Conservation (phyloP, 1,140 invertebrate species). For the Cyclina sinensis region DNA sequence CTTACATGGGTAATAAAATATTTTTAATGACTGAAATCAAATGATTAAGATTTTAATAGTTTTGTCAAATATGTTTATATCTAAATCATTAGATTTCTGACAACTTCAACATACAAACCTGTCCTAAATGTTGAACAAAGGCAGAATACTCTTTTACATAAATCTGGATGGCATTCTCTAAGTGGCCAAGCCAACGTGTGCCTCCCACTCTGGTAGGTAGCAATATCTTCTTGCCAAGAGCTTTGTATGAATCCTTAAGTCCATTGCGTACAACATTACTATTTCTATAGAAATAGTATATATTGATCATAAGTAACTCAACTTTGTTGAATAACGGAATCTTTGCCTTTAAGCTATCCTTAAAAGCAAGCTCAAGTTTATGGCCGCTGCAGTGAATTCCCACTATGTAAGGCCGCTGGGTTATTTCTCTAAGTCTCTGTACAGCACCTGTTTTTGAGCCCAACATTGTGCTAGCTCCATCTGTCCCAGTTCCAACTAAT, state of each 20-base stretch:
- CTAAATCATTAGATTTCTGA: background rate
- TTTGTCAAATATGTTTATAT: no score
- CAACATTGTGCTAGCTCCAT: slow-evolving; percentile 58
- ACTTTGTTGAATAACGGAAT: slow-evolving; percentile 25
- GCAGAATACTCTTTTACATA: slow-evolving; percentile 14
- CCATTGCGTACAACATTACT: slow-evolving; percentile 16
- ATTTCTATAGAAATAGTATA: slow-evolving; percentile 62
- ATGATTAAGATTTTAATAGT: no score
- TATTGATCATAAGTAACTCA: background rate
- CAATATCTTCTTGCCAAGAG: slow-evolving; percentile 2
- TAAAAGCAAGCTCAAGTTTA: slow-evolving; percentile 52
- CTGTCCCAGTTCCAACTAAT: slow-evolving; percentile 42
- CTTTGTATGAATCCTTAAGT: slow-evolving; percentile 28
- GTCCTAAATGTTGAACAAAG: background rate
- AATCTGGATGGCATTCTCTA: slow-evolving; percentile 5
- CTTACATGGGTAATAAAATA: no score
- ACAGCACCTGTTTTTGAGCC: slow-evolving; percentile 52
- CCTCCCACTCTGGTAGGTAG: background rate
- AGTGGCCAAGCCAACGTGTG: slow-evolving; percentile 29
- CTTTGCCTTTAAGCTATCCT: slow-evolving; percentile 25
- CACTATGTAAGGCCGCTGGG: slow-evolving; percentile 25
- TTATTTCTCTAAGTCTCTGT: background rate
- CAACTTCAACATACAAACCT: slow-evolving; percentile 30
- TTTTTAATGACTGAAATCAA: no score
- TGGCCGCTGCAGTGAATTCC: slow-evolving; percentile 52